Evolutionary conservation across 2,113 vertebrate species (phyloP).

Genomic region (Paratilapia polleni): DNA sequence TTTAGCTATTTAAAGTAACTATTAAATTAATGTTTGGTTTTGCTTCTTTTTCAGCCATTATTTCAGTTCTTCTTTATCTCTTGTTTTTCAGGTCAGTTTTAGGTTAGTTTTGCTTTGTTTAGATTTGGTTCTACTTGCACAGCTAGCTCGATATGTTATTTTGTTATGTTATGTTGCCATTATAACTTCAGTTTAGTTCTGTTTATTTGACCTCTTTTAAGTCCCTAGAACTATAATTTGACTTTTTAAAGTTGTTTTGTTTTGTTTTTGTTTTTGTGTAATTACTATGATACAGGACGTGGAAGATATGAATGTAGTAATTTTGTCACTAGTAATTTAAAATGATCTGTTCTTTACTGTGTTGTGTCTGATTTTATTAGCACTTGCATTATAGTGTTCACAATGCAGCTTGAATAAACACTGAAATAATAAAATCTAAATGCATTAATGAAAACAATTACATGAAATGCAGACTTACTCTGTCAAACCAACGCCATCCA

Average conservation of each 20-base stretch:
- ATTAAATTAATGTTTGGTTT: background rate
- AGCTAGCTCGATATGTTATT: too few species aligned
- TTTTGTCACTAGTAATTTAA: background rate
- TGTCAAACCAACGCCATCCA: slow-evolving; percentile 44
- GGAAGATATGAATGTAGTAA: too few species aligned
- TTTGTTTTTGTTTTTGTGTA: too few species aligned
- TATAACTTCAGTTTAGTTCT: background rate
- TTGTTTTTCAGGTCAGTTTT: background rate
- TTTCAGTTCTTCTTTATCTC: too few species aligned
- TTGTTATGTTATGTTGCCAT: too few species aligned
- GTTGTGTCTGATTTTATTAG: background rate
- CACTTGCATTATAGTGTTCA: background rate
- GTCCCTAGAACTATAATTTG: too few species aligned
- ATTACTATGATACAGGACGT: too few species aligned
- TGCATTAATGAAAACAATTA: background rate
- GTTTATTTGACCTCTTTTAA: background rate
- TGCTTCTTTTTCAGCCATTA: background rate
- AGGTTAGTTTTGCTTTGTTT: background rate
- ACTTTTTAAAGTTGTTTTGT: too few species aligned
- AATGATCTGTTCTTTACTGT: background rate
- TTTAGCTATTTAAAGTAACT: background rate
- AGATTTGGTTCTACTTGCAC: background rate
- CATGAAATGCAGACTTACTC: slow-evolving; percentile 69
- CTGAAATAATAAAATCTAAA: background rate
- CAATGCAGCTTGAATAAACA: background rate